Conservation (phyloP, 2,888 invertebrate species). For the Sialis lutaria region DNA sequence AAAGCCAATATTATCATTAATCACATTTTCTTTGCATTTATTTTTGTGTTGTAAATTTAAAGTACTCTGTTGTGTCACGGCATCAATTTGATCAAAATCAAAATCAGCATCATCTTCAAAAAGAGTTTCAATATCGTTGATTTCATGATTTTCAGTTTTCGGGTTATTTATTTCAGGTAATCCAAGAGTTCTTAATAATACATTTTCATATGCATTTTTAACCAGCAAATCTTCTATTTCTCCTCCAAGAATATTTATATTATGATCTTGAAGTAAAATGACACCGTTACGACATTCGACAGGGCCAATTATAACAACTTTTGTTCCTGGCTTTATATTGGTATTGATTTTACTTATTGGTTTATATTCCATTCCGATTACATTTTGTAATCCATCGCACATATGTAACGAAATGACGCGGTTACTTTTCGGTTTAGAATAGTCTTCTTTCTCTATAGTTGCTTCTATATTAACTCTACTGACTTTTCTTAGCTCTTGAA, state of each 20-base stretch:
- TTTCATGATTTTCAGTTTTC: constrained; percentile 13
- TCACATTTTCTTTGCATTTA: neutral
- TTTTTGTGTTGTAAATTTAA: constrained; percentile 2
- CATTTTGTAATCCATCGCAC: constrained; percentile 55
- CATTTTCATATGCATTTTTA: constrained; percentile 38
- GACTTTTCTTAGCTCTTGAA: constrained; percentile 27
- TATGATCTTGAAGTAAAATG: constrained; percentile 40
- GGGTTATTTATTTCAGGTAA: constrained; percentile 31
- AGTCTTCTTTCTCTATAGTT: constrained; percentile 36
- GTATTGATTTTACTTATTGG: constrained; percentile 37
- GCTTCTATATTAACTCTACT: constrained; percentile 35
- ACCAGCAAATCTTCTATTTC: constrained; percentile 45
- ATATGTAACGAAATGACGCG: constrained; percentile 52
- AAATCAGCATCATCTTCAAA: constrained; percentile 13
- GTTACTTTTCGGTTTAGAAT: constrained; percentile 31
- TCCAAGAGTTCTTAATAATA: constrained; percentile 38
- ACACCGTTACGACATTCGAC: constrained; percentile 52
- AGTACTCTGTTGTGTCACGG: constrained; percentile 8
- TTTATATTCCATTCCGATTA: constrained; percentile 54
- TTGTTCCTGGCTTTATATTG: constrained; percentile 40
- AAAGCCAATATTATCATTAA: too few species aligned
- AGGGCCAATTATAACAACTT: constrained; percentile 49
- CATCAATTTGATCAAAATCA: constrained; percentile 12
- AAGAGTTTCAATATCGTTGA: constrained; percentile 9
- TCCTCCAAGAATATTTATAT: constrained; percentile 49